These are phyloP conservation scores for Micropoecilia bifurca DNA, from an alignment of 2,797 vertebrate genomes.

Conservation along the genomic window DNA sequence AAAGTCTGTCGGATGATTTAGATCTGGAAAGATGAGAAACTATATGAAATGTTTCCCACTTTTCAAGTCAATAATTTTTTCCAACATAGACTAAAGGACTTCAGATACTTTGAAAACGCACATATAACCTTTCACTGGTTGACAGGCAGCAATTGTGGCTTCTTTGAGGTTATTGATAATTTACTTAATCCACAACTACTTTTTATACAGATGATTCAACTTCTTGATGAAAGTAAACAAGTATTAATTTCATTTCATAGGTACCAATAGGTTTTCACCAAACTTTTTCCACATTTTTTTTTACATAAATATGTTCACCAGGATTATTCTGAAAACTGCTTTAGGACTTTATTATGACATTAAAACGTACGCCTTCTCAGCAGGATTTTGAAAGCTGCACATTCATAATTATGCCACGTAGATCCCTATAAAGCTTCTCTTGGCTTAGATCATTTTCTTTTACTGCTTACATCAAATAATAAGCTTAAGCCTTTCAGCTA, in stretches of 20 bases:
- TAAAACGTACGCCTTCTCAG: background rate
- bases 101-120: background rate
- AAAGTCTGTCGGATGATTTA: background rate
- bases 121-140: background rate
- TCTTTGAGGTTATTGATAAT: background rate
- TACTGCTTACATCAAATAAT: background rate
- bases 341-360: background rate
- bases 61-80: background rate
- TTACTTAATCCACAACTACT: background rate
- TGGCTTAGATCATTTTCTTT: background rate
- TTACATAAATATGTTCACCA: background rate
- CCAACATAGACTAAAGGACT: background rate
- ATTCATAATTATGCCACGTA: background rate
- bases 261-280: background rate
- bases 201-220: background rate
- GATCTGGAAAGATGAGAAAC: background rate
- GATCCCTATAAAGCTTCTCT: background rate
- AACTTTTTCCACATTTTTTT: background rate
- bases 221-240: background rate
- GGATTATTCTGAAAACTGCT: background rate
- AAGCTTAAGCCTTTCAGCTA: background rate
- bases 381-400: background rate
- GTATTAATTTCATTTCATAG: background rate
- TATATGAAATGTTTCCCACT: background rate
- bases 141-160: background rate